Evolutionary conservation across 2,888 invertebrate genomes (phyloP).

Genomic region (Lottia scabra): DNA sequence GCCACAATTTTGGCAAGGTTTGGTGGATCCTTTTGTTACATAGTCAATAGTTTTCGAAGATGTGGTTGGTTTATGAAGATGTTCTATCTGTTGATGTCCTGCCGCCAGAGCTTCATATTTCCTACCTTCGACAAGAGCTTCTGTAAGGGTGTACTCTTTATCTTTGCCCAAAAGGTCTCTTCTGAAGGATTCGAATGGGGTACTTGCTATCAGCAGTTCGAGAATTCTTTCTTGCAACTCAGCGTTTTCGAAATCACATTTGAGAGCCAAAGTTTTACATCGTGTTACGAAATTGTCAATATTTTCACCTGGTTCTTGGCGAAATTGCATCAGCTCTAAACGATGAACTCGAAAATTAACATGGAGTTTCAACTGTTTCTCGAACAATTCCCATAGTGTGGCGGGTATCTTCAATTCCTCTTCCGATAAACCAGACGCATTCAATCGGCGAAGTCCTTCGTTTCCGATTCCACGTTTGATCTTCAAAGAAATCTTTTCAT

Average conservation of each 20-base stretch:
- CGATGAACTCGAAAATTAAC: conserved; percentile 23
- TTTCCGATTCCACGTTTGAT: conserved; percentile 15
- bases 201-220: conserved; percentile 23
- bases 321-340: conserved; percentile 19
- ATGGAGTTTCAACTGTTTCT: conserved; percentile 13
- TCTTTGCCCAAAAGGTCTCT: conserved; percentile 15
- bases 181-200: conserved; percentile 20
- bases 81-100: no score
- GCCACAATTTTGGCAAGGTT: conserved; percentile 19
- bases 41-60: not conserved
- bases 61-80: not conserved
- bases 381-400: conserved; percentile 18
- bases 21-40: not conserved
- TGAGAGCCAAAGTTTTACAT: conserved; percentile 10
- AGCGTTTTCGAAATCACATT: conserved; percentile 20
- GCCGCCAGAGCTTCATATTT: conserved; percentile 27
- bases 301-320: conserved; percentile 17
- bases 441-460: conserved; percentile 19
- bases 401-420: conserved; percentile 11
- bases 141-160: conserved; percentile 8
- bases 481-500: conserved; percentile 14
- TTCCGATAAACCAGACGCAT: conserved; percentile 19
- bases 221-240: conserved; percentile 21
- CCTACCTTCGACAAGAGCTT: conserved; percentile 15
- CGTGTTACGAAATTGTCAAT: conserved; percentile 23